phyloP scores from a whole-genome alignment of 2,113 vertebrate genomes.

The Pterocles orientalis region DNA sequence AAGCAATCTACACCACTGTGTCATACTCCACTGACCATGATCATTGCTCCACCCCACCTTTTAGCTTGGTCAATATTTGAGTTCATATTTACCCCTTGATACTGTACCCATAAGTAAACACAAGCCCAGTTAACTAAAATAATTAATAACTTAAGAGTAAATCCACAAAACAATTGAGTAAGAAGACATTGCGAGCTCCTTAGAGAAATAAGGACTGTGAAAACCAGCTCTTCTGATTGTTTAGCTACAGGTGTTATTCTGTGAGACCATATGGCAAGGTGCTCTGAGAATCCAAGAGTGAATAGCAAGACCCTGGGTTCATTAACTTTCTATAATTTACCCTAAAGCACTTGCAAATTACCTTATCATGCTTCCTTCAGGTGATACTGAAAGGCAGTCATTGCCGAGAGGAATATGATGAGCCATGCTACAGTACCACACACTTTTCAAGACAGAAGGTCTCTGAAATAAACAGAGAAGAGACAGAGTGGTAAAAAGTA shows the following conservation, averaged over 20 bases:
- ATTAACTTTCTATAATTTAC: not conserved
- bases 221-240: not conserved
- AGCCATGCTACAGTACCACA: not conserved
- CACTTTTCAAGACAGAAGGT: not conserved
- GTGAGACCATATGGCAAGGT: not conserved
- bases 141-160: not conserved
- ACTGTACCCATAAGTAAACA: not conserved
- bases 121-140: not conserved
- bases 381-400: not conserved
- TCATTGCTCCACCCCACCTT: not conserved
- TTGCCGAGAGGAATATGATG: not conserved
- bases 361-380: not conserved
- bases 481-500: not conserved
- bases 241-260: not conserved
- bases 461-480: not conserved
- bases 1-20: not conserved
- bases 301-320: not conserved
- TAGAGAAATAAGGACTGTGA: not conserved
- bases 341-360: not conserved
- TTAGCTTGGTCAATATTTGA: not conserved
- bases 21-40: not conserved
- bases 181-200: not conserved
- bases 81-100: not conserved
- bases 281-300: not conserved
- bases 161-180: not conserved